Evolutionary conservation across 2,888 invertebrate species (phyloP).

Genomic region (Drosophila merina): DNA sequence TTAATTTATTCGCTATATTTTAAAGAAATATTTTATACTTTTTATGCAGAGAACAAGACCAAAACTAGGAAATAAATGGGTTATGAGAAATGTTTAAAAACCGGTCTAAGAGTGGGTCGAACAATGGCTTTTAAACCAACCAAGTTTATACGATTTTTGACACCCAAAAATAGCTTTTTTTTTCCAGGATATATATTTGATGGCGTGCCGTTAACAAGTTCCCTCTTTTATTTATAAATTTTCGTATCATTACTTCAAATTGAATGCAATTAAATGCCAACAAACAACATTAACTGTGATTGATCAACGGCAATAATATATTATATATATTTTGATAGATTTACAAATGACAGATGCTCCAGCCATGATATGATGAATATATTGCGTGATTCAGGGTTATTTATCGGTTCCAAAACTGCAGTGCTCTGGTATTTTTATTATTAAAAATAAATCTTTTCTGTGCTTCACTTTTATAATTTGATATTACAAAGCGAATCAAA

Average conservation of each 20-base stretch:
- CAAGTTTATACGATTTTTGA: conserved; percentile 48
- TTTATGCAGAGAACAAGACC: conserved; percentile 41
- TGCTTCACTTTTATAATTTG: background rate
- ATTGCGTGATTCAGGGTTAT: conserved; percentile 43
- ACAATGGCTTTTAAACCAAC: conserved; percentile 39
- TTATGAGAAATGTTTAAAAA: conserved; percentile 36
- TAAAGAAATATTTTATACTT: background rate
- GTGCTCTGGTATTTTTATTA: too few species aligned
- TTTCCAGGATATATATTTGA: too few species aligned
- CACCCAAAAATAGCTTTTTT: too few species aligned
- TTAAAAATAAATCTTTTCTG: background rate
- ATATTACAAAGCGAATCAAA: conserved; percentile 10
- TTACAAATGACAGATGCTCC: conserved; percentile 35
- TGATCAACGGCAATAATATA: conserved; percentile 47
- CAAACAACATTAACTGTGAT: conserved; percentile 56
- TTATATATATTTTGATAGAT: conserved; percentile 27
- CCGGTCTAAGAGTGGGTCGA: conserved; percentile 38
- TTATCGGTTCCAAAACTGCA: conserved; percentile 1
- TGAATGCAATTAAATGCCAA: conserved; percentile 53
- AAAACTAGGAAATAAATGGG: conserved; percentile 18
- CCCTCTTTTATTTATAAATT: conserved; percentile 33
- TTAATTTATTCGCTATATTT: conserved; percentile 6
- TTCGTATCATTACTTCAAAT: conserved; percentile 43
- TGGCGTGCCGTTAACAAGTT: conserved; percentile 37
- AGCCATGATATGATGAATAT: conserved; percentile 25